phyloP scores from a whole-genome alignment of 1,140 invertebrate species.

The Calephelis virginiensis region DNA sequence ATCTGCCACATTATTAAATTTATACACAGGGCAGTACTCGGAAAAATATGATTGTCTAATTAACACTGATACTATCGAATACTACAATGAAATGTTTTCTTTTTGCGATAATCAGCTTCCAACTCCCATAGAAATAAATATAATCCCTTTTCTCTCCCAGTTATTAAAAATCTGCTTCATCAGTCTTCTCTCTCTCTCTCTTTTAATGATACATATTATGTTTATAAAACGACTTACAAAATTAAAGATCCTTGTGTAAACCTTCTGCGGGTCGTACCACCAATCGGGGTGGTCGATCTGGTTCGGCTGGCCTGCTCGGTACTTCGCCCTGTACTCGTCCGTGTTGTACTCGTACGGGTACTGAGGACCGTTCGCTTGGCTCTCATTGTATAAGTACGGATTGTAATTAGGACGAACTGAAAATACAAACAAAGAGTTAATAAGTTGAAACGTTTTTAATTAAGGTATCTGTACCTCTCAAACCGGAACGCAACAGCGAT shows the following conservation, averaged over 20 bases:
- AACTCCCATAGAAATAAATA: no score
- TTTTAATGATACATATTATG: no score
- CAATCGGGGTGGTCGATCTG: conserved; percentile 73
- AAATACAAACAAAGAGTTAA: neutral
- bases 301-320: conserved; percentile 66
- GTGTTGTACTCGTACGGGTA: conserved; percentile 16
- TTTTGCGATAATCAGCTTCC: no score
- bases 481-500: no score
- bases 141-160: no score
- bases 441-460: neutral
- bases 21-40: no score
- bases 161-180: no score
- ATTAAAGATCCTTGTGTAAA: conserved; percentile 85
- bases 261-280: conserved; percentile 79
- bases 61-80: no score
- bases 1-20: no score
- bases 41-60: no score
- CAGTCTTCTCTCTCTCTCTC: no score
- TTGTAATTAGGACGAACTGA: conserved; percentile 61
- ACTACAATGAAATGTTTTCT: no score
- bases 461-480: neutral
- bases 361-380: conserved; percentile 31
- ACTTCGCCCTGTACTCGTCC: conserved; percentile 45
- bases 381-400: conserved; percentile 63
- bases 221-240: conserved; percentile 79